Percentiles rank a stretch among this genome's conserved stretches.
These are phyloP conservation scores for Phoenicopterus ruber DNA, from an alignment of 2,113 vertebrate genomes.

Conservation along the genomic window DNA sequence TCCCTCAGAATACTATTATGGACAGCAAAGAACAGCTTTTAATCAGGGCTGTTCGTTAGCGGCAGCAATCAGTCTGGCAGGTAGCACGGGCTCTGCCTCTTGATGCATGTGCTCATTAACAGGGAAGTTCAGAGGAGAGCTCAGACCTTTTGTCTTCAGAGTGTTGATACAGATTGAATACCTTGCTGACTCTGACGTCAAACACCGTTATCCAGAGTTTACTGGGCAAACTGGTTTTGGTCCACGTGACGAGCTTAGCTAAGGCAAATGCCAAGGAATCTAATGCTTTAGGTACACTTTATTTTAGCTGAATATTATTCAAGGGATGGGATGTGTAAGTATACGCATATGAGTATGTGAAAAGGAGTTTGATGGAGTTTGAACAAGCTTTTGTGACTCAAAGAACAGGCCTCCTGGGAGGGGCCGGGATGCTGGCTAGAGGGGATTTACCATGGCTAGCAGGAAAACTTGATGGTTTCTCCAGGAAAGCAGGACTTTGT, in stretches of 20 bases:
- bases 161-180: background rate
- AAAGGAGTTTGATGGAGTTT: background rate
- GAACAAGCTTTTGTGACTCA: background rate
- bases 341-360: background rate
- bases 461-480: background rate
- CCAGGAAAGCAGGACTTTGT: background rate
- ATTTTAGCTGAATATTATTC: background rate
- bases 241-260: background rate
- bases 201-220: background rate
- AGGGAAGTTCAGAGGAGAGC: background rate
- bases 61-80: background rate
- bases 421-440: background rate
- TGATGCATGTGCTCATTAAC: background rate
- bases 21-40: background rate
- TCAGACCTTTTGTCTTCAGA: background rate
- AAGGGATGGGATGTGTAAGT: background rate
- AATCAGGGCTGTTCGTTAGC: background rate
- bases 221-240: background rate
- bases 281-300: background rate
- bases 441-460: background rate
- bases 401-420: background rate
- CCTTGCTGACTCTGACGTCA: background rate
- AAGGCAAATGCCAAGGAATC: background rate
- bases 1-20: background rate
- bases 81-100: background rate